phyloP scores from a whole-genome alignment of 1,140 invertebrate genomes.

The Drosophila nebulosa region DNA sequence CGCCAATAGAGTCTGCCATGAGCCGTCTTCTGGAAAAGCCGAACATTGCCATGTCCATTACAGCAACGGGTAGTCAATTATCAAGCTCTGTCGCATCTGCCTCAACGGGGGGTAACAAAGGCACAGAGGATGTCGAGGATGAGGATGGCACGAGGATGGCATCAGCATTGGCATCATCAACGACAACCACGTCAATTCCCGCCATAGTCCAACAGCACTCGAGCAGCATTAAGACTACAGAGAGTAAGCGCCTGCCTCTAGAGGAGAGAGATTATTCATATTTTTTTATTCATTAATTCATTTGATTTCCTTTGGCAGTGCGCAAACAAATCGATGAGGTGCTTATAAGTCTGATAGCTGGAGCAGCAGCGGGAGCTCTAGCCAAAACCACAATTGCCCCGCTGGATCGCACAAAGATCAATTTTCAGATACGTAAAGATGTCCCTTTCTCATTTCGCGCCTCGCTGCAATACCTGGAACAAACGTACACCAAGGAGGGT shows the following conservation, averaged over 20 bases:
- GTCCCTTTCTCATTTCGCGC: conserved; percentile 89
- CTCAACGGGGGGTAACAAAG: conserved; percentile 11
- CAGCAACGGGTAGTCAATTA: conserved; percentile 71
- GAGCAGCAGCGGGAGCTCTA: conserved; percentile 94
- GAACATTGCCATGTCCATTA: conserved; percentile 78
- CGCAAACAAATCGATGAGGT: conserved; percentile 81
- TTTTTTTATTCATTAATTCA: neutral
- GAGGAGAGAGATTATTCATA: too few relatives aligned
- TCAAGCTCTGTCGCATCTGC: conserved; percentile 44
- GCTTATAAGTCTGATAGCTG: conserved; percentile 88
- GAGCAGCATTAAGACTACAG: conserved; percentile 10
- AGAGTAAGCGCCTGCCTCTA: conserved; percentile 26
- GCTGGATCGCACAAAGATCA: conserved; percentile 98
- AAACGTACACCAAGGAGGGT: conserved; percentile 88
- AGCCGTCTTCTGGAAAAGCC: conserved; percentile 79
- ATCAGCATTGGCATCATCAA: conserved; percentile 2
- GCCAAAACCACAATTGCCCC: conserved; percentile 98
- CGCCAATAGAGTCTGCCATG: conserved; percentile 69
- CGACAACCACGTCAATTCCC: neutral
- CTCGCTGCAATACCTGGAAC: conserved; percentile 89
- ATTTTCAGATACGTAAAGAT: conserved; percentile 93
- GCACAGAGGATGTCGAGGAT: conserved; percentile 34
- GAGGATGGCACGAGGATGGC: conserved; percentile 16
- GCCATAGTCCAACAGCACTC: conserved; percentile 2
- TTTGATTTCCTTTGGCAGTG: conserved; percentile 14